A percentile compares a stretch with the other conserved stretches of the same genome.
These are phyloP conservation scores for Diuraphis noxia DNA, from an alignment of 1,140 invertebrate species.

Conservation along the genomic window DNA sequence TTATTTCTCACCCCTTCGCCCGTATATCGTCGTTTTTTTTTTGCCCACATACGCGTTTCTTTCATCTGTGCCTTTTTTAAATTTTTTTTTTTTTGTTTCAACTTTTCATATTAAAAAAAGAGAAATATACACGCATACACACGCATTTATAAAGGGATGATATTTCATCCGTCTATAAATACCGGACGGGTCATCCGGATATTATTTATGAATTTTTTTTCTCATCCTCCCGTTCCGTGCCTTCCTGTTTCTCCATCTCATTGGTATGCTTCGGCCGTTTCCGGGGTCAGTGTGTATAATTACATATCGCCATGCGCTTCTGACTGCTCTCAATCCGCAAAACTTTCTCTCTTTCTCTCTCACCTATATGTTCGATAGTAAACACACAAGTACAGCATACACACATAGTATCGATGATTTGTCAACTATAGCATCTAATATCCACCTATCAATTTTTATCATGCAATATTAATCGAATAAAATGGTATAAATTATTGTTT, in stretches of 20 bases:
- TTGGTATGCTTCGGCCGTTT: constrained; percentile 37
- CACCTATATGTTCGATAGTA: background rate
- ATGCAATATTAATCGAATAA: background rate
- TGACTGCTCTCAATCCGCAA: constrained; percentile 18
- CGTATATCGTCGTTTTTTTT: constrained; percentile 38
- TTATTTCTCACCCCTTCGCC: constrained; percentile 53
- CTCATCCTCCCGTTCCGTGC: background rate
- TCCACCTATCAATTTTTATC: background rate
- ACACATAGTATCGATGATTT: background rate
- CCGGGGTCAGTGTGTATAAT: constrained; percentile 42
- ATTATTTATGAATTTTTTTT: constrained; percentile 54
- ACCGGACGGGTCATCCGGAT: constrained; percentile 53
- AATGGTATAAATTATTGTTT: background rate
- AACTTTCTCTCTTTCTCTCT: background rate
- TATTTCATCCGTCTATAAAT: constrained; percentile 54
- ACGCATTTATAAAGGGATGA: constrained; percentile 43
- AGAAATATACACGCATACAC: constrained; percentile 18
- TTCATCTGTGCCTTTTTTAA: constrained; percentile 50
- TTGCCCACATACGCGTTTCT: constrained; percentile 53
- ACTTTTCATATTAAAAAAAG: constrained; percentile 54
- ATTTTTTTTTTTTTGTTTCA: constrained; percentile 44
- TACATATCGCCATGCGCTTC: constrained; percentile 17
- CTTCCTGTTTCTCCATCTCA: constrained; percentile 51
- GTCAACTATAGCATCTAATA: background rate
- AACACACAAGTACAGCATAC: background rate